Conservation (phyloP, 2,888 invertebrate species). For the Eupelmus urozonus region DNA sequence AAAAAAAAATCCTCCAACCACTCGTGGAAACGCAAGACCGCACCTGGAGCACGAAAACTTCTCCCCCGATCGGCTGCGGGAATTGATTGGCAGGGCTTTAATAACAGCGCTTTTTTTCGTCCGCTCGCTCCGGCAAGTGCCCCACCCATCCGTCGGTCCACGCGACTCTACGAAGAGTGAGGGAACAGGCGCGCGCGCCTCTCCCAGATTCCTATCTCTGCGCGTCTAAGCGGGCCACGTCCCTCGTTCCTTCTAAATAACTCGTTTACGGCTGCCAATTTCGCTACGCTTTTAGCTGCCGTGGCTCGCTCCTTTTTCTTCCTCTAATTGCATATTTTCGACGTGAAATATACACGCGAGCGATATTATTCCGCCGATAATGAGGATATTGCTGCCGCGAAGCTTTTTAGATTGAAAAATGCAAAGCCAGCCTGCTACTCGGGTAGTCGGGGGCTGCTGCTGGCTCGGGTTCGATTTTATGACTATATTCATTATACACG, state of each 20-base stretch:
- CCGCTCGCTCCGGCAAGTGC: too few relatives aligned
- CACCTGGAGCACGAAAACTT: conserved; percentile 31
- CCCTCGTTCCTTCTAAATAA: conserved; percentile 58
- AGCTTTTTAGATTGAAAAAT: conserved; percentile 48
- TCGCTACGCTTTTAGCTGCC: conserved; percentile 51
- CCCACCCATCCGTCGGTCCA: conserved; percentile 29
- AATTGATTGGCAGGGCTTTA: conserved; percentile 59
- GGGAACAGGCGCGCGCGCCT: neutral
- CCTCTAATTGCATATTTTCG: conserved; percentile 57
- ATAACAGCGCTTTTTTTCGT: conserved; percentile 39
- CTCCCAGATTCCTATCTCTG: conserved; percentile 36
- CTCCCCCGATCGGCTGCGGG: conserved; percentile 38
- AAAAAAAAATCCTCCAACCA: neutral
- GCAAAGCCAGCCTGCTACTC: neutral
- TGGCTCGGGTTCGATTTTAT: conserved; percentile 29
- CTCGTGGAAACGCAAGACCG: conserved; percentile 21
- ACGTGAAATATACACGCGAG: conserved; percentile 59
- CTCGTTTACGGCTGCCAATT: conserved; percentile 62
- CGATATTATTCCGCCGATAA: conserved; percentile 51
- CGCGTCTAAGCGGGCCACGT: conserved; percentile 17
- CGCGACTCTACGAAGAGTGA: conserved; percentile 25
- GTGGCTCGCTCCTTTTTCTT: conserved; percentile 11
- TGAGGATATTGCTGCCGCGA: conserved; percentile 56
- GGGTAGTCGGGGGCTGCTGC: too few relatives aligned
- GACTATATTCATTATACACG: conserved; percentile 45